Evolutionary conservation across 2,797 vertebrate species (phyloP), one percentile per base, ranked within the genome.

Genomic region (Alcedo quadribrachys): DNA sequence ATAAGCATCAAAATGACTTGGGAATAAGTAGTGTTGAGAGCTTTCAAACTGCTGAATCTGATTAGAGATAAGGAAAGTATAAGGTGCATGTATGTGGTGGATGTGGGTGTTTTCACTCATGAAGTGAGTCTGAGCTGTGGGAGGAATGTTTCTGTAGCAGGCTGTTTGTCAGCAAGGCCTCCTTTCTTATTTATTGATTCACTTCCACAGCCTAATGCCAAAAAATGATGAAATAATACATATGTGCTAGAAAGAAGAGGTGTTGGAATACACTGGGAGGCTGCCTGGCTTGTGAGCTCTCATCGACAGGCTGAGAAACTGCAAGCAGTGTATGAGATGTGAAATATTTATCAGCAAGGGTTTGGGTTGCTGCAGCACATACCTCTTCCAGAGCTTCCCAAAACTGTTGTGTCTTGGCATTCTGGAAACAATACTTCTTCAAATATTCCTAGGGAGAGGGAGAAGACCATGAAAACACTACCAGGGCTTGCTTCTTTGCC

Each of bases 391-490:
- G 97, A 22, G 98, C 97, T 43, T 75, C 79, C 99, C 99, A 99
- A 96, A 99, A 99, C 89, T 99, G 97, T 24, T 97, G 84, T 6
- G 99, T 99, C 97, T 98, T 99, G 73, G 99, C 99, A 51, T 99
- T 99, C 85, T 92, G 54, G 94, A 98, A 99, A 6, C 94, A 0
- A 73, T 97, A 43, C 17, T 96, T 96, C 85, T 96, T 79, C 95
- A 99, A 95, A 93, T 99, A 99, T 80, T 79, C 96, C 99, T 99
- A 97, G 62, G 82, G 18, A 85, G 57, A 68, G 37, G 42, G 67
- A 75, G 90, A 89, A 95, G 51, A 92, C 9, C 68, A 2, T 88
- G 54, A 82, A 91, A 91, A 87, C 62, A 74, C 20, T 80, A 53
- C 16, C 18, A 66, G 19, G 11, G 69, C 15, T 71, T 60, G 87